phyloP scores from a whole-genome alignment of 2,797 vertebrate genomes.

The Bufotes viridis region DNA sequence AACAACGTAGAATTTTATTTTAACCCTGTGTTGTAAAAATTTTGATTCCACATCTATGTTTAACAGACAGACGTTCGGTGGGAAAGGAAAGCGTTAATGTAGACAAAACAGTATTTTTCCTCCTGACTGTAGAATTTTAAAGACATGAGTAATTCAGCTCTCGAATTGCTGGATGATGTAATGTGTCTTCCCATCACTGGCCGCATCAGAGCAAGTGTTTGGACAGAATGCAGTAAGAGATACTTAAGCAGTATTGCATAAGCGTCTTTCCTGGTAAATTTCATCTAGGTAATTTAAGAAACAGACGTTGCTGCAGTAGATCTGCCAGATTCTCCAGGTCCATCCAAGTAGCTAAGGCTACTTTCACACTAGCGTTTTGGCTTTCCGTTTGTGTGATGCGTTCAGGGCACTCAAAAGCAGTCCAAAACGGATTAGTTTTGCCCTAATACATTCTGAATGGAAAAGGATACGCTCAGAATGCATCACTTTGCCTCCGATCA shows the following conservation, averaged over 20 bases:
- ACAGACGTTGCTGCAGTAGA: background rate
- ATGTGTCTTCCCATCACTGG: slow-evolving; percentile 30
- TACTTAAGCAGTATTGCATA: slow-evolving; percentile 34
- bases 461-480: too few relatives aligned
- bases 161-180: slow-evolving; percentile 45
- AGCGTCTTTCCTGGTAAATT: slow-evolving; percentile 34
- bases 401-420: too few relatives aligned
- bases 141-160: slow-evolving; percentile 26
- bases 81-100: slow-evolving; percentile 25
- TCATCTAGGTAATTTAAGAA: slow-evolving; percentile 18
- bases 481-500: too few relatives aligned
- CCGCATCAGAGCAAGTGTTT: background rate
- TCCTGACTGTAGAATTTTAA: slow-evolving; percentile 10
- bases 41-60: background rate
- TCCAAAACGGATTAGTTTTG: too few relatives aligned
- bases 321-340: background rate
- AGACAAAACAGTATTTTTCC: background rate
- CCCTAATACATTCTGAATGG: too few relatives aligned
- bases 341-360: background rate
- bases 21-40: background rate
- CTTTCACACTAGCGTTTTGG: too few relatives aligned
- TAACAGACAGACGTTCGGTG: background rate
- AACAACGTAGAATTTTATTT: background rate
- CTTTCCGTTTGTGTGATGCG: too few relatives aligned
- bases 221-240: slow-evolving; percentile 23